Conservation (phyloP, 2,888 invertebrate genomes). For the Archips crataeganus region DNA sequence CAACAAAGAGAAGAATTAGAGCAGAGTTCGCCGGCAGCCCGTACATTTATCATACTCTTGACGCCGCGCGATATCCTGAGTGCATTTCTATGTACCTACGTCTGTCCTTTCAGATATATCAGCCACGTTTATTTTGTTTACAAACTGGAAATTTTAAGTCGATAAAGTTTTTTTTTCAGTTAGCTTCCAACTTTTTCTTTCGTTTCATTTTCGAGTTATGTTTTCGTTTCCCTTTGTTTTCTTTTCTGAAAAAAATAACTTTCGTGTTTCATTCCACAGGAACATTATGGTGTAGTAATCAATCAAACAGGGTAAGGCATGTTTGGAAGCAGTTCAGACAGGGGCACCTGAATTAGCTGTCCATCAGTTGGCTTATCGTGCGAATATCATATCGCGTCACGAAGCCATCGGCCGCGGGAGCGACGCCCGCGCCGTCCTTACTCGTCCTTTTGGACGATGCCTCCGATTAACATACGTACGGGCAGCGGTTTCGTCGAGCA, state of each 20-base stretch:
- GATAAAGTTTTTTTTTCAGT: slow-evolving; percentile 46
- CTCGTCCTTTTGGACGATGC: slow-evolving; percentile 70
- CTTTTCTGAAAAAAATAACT: neutral
- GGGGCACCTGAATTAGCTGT: slow-evolving; percentile 49
- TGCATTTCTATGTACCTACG: slow-evolving; percentile 78
- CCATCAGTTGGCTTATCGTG: slow-evolving; percentile 55
- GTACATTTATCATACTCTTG: slow-evolving; percentile 79
- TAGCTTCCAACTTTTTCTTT: neutral
- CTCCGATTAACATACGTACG: slow-evolving; percentile 53
- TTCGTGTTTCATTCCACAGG: neutral
- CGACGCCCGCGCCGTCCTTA: slow-evolving; percentile 75
- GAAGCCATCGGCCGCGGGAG: slow-evolving; percentile 58
- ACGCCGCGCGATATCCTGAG: slow-evolving; percentile 66
- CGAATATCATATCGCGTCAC: slow-evolving; percentile 54
- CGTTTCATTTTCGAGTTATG: neutral
- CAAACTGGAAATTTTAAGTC: slow-evolving; percentile 59
- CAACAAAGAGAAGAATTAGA: slow-evolving; percentile 70
- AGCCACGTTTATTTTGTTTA: slow-evolving; percentile 70
- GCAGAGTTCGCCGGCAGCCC: slow-evolving; percentile 56
- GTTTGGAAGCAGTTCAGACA: slow-evolving; percentile 26
- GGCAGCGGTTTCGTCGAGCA: slow-evolving; percentile 46
- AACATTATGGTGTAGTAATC: slow-evolving; percentile 15
- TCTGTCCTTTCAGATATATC: slow-evolving; percentile 36
- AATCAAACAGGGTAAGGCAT: slow-evolving; percentile 20
- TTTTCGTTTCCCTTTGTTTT: neutral